Evolutionary conservation across 2,797 vertebrate genomes (phyloP).

Genomic region (Pseudocheirus occidentalis): DNA sequence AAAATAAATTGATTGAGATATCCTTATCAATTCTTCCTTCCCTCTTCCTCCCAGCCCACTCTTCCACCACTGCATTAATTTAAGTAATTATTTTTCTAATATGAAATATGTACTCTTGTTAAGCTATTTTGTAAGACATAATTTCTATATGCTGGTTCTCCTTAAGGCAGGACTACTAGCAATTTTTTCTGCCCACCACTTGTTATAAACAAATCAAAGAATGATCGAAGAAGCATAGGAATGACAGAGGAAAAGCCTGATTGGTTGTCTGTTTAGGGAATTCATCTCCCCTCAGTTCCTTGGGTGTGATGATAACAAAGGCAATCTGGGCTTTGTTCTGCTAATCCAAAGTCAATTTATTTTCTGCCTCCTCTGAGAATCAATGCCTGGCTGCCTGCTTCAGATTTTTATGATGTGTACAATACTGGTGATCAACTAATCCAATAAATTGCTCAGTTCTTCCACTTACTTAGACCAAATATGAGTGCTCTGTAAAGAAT

Average conservation of each 20-base stretch:
- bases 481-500: slow-evolving; percentile 83
- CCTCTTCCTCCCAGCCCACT: background rate
- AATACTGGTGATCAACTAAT: slow-evolving; percentile 80
- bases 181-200: background rate
- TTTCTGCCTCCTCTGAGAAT: slow-evolving; percentile 71
- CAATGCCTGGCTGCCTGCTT: slow-evolving; percentile 71
- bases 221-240: slow-evolving; percentile 37
- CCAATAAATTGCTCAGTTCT: slow-evolving; percentile 85
- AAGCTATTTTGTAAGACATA: slow-evolving; percentile 2
- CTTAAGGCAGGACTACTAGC: background rate
- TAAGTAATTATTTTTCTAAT: slow-evolving; percentile 5
- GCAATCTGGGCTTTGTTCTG: slow-evolving; percentile 67
- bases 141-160: background rate
- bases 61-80: background rate
- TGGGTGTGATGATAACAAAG: slow-evolving; percentile 56
- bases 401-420: slow-evolving; percentile 78
- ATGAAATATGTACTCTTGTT: background rate
- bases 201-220: slow-evolving; percentile 21
- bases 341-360: slow-evolving; percentile 70
- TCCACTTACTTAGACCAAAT: slow-evolving; percentile 81
- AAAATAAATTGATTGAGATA: background rate
- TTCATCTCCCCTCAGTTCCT: slow-evolving; percentile 41
- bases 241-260: slow-evolving; percentile 31
- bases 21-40: background rate
- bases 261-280: slow-evolving; percentile 56